These are phyloP conservation scores for Todus mexicanus DNA, from an alignment of 2,797 vertebrate genomes.

Conservation along the genomic window DNA sequence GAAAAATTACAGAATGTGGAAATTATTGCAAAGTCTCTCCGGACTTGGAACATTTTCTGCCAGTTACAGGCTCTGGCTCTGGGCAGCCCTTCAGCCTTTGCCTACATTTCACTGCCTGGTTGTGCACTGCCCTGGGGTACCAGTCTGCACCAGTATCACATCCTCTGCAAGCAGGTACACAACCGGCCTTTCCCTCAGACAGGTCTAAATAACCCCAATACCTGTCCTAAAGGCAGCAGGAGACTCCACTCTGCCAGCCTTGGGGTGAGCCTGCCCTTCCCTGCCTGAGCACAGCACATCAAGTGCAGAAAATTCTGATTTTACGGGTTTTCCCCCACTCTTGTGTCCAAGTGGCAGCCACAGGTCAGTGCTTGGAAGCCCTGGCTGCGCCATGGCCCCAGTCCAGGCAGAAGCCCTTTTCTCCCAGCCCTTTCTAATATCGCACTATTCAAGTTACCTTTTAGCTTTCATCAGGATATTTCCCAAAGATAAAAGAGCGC, in stretches of 20 bases:
- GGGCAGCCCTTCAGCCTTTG: background rate
- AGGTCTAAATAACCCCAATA: background rate
- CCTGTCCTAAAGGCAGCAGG: background rate
- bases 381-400: background rate
- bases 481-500: constrained; percentile 16
- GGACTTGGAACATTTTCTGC: background rate
- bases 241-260: background rate
- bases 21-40: constrained; percentile 11
- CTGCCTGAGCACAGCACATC: background rate
- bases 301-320: background rate
- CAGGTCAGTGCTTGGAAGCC: background rate
- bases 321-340: rapidly evolving
- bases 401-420: background rate
- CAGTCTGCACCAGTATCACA: background rate
- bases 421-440: background rate
- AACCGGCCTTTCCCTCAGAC: background rate
- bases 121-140: background rate
- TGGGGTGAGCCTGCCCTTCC: background rate
- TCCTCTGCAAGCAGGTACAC: background rate
- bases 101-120: background rate
- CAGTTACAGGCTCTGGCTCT: rapidly evolving
- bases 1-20: constrained; percentile 37
- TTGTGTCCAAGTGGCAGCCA: background rate
- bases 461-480: background rate
- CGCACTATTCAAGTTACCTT: constrained; percentile 28